Conservation (phyloP, 1,140 invertebrate genomes). For the Hirudo medicinalis region DNA sequence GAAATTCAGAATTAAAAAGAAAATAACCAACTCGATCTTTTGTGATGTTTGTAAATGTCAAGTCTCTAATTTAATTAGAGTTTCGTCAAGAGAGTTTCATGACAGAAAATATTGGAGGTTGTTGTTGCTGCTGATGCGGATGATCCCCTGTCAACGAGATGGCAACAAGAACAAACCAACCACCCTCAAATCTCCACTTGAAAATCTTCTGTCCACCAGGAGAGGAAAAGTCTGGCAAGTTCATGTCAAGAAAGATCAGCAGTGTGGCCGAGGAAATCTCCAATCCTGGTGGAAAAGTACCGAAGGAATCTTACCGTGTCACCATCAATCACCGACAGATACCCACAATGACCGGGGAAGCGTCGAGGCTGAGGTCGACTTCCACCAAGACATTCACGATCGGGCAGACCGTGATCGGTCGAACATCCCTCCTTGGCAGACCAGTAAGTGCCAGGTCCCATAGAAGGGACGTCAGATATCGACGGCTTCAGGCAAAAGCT, state of each 20-base stretch:
- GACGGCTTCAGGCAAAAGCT: conserved; percentile 70
- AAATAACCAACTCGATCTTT: too few species aligned
- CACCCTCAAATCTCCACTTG: too few species aligned
- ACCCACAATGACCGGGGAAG: not conserved
- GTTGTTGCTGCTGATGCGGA: too few species aligned
- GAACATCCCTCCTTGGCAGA: conserved; percentile 77
- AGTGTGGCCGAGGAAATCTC: conserved; percentile 6
- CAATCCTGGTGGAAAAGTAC: not conserved
- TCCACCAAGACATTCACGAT: not conserved
- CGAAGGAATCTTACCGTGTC: not conserved
- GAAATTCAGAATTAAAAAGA: too few species aligned
- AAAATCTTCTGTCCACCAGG: too few species aligned
- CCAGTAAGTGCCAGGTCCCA: conserved; percentile 73
- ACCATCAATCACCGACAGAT: not conserved
- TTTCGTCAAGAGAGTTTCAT: too few species aligned
- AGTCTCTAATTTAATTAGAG: too few species aligned
- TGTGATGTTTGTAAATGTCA: too few species aligned
- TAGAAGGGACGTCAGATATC: conserved; percentile 65
- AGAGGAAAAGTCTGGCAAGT: not conserved
- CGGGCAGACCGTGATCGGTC: conserved; percentile 26
- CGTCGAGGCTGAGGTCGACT: not conserved
- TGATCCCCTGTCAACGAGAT: too few species aligned
- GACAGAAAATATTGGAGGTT: too few species aligned
- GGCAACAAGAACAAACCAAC: too few species aligned
- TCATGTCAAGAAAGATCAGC: not conserved